Conservation (phyloP, 2,888 invertebrate genomes). For the Spodoptera picta region DNA sequence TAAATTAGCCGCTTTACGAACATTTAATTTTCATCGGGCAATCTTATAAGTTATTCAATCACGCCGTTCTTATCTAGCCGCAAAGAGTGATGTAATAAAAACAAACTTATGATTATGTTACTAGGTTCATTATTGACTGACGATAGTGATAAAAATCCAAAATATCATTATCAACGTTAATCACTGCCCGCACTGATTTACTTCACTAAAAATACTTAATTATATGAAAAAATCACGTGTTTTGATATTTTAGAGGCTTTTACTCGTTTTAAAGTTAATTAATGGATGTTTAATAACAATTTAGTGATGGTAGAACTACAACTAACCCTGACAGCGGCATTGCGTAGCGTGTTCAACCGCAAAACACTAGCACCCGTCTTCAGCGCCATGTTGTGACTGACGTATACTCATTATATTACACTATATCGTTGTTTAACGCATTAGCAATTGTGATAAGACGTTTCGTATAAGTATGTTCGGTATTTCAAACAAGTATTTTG, state of each 20-base stretch:
- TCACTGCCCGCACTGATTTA: constrained; percentile 41
- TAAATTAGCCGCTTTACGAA: constrained; percentile 15
- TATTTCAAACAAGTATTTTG: constrained; percentile 17
- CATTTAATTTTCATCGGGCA: not conserved
- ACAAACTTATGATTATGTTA: constrained; percentile 19
- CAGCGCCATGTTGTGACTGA: constrained; percentile 80
- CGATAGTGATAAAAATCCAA: constrained; percentile 25
- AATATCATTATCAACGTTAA: constrained; percentile 38
- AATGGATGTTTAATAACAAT: not conserved
- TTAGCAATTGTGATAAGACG: constrained; percentile 79
- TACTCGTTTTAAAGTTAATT: no score
- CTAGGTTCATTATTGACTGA: constrained; percentile 39
- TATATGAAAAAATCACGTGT: no score
- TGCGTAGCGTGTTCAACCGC: constrained; percentile 66
- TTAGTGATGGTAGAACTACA: constrained; percentile 50
- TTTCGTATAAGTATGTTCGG: constrained; percentile 39
- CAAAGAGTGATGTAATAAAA: constrained; percentile 36
- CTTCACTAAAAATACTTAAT: constrained; percentile 2
- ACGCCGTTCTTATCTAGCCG: constrained; percentile 6
- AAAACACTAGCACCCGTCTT: constrained; percentile 74
- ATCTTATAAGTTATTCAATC: not conserved
- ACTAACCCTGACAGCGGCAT: constrained; percentile 72
- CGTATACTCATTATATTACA: constrained; percentile 50
- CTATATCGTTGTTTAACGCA: constrained; percentile 61
- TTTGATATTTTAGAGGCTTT: no score